These are phyloP conservation scores for Desoria tigrina DNA, from an alignment of 2,888 invertebrate genomes.

Conservation along the genomic window DNA sequence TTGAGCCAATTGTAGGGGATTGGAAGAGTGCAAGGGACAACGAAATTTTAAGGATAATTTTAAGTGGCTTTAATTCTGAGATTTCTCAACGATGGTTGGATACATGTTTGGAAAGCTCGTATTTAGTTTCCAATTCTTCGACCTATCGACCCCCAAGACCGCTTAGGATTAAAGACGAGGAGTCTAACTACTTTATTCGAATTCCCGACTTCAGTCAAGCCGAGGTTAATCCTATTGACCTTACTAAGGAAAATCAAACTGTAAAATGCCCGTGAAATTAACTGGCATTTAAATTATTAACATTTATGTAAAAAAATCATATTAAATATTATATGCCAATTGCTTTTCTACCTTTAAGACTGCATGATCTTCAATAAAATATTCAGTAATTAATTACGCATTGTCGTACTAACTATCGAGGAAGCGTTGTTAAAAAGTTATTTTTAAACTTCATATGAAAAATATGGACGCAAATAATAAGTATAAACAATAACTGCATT, in stretches of 20 bases:
- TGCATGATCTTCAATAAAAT: too few relatives aligned
- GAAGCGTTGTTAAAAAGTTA: too few relatives aligned
- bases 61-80: conserved; percentile 25
- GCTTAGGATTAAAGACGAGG: conserved; percentile 1
- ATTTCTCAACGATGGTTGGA: conserved; percentile 29
- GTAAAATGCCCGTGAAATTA: not conserved
- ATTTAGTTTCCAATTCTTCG: conserved; percentile 19
- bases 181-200: conserved; percentile 33
- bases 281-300: too few relatives aligned
- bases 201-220: conserved; percentile 18
- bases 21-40: conserved; percentile 31
- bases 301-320: too few relatives aligned
- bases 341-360: too few relatives aligned
- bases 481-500: too few relatives aligned
- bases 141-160: conserved; percentile 37
- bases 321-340: too few relatives aligned
- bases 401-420: too few relatives aligned
- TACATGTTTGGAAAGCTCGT: conserved; percentile 36
- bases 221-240: not conserved
- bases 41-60: conserved; percentile 19
- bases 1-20: conserved; percentile 15
- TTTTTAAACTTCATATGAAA: too few relatives aligned
- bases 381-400: too few relatives aligned
- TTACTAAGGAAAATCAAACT: not conserved
- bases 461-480: too few relatives aligned